Base-by-base conservation (phyloP, 2,113 vertebrate genomes). In the Murina feae region DNA sequence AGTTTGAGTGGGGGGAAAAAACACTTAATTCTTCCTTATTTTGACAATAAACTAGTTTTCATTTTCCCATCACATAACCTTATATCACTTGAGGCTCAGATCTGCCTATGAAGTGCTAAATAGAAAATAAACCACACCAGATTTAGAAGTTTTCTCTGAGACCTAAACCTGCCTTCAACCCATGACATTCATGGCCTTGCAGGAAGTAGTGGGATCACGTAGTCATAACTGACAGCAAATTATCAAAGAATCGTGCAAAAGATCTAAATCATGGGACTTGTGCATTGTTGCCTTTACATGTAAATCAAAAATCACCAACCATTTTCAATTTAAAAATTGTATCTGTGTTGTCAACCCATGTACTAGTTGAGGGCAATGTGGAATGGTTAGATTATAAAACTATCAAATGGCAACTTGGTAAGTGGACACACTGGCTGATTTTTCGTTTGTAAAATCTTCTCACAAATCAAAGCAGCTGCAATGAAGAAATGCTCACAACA, bases 271-370 rank as follows among this genome's bases (percentile, higher is more conserved):
- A 1, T 49, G 17, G 55, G 42, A 75, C 83, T 25, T 16, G 21
- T 60, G 10, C 55, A 25, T 44, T 55, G 58, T 42, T 74, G 37
- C 35, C 84, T 91, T 95, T 84, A 82, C 63, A 75, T 1, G 30
- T 75, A 47, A 86, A 80, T 93, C 75, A 86, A 89, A 93, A 53
- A 14, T 85, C 37, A 6, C 30, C 42, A 84, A 84, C 55, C 4
- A 87, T 83, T 89, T 96, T 90, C 76, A 88, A 58, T 83, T 90
- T 2, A 23, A 82, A 88, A 76, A 75, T 47, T 68, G 25, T n/a
- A 89, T 79, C 42, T 86, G n/a, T 58, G 25, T 76, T 84, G 58
- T 76, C 79, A 75, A 42, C 35, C 49, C n/a, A 21, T 1, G 4
- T 66, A 44, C 91, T 83, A 81, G 44, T 5, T 69, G 72, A 93